Conservation (phyloP, 23 tunicate genomes). For the Pegea sp. region DNA sequence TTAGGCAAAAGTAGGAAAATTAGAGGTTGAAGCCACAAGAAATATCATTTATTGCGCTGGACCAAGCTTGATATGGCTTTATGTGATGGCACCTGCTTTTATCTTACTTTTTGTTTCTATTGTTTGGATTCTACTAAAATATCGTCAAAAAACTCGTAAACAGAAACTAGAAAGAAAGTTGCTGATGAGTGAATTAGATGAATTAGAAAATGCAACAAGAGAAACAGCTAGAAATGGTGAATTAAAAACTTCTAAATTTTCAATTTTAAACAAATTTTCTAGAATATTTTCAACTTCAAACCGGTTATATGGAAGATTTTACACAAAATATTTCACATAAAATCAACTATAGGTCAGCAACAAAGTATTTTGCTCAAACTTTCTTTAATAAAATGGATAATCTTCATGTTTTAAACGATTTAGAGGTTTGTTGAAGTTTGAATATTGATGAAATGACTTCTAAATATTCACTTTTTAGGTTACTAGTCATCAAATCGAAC, state of each 20-base stretch:
- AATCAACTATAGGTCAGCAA: conserved; percentile 43
- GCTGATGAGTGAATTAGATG: conserved; percentile 45
- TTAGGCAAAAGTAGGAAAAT: too few relatives aligned
- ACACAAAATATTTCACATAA: conserved; percentile 43
- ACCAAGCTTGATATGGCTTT: too few relatives aligned
- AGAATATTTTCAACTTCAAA: conserved; percentile 79
- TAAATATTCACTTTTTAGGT: too few relatives aligned
- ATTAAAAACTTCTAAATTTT: neutral
- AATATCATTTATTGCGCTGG: too few relatives aligned
- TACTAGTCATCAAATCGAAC: too few relatives aligned
- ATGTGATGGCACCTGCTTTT: too few relatives aligned
- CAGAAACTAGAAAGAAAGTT: conserved; percentile 24
- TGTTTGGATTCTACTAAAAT: conserved; percentile 2
- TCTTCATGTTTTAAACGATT: conserved; percentile 25
- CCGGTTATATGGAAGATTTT: conserved; percentile 72
- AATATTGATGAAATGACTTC: conserved; percentile 20
- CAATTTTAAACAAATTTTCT: conserved; percentile 3
- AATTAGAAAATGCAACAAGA: conserved; percentile 77
- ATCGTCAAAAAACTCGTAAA: conserved; percentile 10
- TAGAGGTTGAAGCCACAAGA: too few relatives aligned
- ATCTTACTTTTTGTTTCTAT: conserved; percentile 15
- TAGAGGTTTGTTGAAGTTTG: conserved; percentile 6
- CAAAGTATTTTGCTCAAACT: conserved; percentile 40
- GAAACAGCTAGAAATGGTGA: conserved; percentile 79
- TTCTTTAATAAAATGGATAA: conserved; percentile 40